Base-by-base conservation (phyloP, 2,797 vertebrate species). In the Meda fulgida region DNA sequence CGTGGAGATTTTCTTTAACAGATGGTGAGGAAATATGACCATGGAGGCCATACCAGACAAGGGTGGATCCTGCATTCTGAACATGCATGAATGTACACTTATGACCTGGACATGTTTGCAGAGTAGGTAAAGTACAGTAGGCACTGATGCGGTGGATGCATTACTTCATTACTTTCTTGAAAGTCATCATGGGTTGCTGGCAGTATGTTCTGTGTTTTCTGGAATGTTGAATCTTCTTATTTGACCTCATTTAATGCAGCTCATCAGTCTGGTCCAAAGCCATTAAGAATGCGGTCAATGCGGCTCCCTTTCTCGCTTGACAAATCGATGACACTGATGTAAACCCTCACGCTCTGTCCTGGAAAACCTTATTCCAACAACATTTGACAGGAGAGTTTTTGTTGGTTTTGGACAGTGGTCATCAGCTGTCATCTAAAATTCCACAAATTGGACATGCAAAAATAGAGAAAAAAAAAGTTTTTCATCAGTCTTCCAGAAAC, bases 21-120 rank as follows among this genome's bases (percentile, higher is more conserved):
- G 84, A 80, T 77, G 87, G 80, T 53, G 51, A 40, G 53, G 34
- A 65, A 66, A 84, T 80, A 21, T 53, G 81, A 67, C 43, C 81
- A 60, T 21, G 36, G 38, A 82, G 80, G 38, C 70, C 79, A 71
- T 43, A 70, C 63, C 34, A 13, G 19, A 31, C 48, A 13, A 65
- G 31, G 67, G 67, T 48, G 66, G 78, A 63, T 79, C 34, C 65
- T 87, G 36, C 70, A 72, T 60, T 71, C 78, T 81, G 46, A 26
- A 19, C 55, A 34, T 18, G 53, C 18, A 71, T 43, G 21, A 51
- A 72, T 7, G 19, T 29, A 43, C 23, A 63, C 69, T 16, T 1
- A 63, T 43, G 70, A 29, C 29, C 53, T 60, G 23, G 75, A 77
- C 34, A 9, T 10, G 53, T 40, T 60, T 40, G 75, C 75, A 38